Percentiles rank a stretch among this genome's conserved stretches.
These are phyloP conservation scores for Lydus trimaculatus DNA, from an alignment of 2,888 invertebrate genomes.

Conservation along the genomic window DNA sequence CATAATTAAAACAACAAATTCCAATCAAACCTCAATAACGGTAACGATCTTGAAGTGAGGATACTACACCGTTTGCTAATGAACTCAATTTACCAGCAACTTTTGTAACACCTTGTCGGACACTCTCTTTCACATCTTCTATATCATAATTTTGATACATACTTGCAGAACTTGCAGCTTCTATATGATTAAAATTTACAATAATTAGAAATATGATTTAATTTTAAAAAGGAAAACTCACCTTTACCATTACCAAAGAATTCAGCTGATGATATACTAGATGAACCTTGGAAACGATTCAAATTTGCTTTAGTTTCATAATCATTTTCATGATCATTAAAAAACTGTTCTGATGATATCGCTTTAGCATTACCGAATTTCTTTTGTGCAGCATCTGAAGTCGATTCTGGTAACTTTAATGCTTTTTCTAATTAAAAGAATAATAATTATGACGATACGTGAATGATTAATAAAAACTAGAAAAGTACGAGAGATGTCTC, in stretches of 20 bases:
- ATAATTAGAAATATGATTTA: slow-evolving; percentile 17
- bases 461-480: background rate
- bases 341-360: slow-evolving; percentile 97
- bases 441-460: background rate
- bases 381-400: slow-evolving; percentile 83
- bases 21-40: slow-evolving; percentile 53
- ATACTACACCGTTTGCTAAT: slow-evolving; percentile 93
- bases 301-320: slow-evolving; percentile 68
- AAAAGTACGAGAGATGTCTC: too few relatives aligned
- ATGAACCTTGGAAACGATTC: slow-evolving; percentile 88
- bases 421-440: slow-evolving; percentile 28
- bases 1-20: background rate
- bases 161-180: slow-evolving; percentile 31
- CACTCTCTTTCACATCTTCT: slow-evolving; percentile 96
- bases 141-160: slow-evolving; percentile 77
- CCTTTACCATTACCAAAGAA: slow-evolving; percentile 71
- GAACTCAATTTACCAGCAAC: slow-evolving; percentile 97
- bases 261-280: slow-evolving; percentile 95
- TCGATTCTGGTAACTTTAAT: slow-evolving; percentile 38
- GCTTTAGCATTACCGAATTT: slow-evolving; percentile 98
- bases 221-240: slow-evolving; percentile 23
- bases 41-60: slow-evolving; percentile 76
- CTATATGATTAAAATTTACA: slow-evolving; percentile 19
- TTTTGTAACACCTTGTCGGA: slow-evolving; percentile 94
- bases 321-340: slow-evolving; percentile 75